Base-by-base conservation (phyloP, 1,140 invertebrate species). In the Andricus grossulariae region DNA sequence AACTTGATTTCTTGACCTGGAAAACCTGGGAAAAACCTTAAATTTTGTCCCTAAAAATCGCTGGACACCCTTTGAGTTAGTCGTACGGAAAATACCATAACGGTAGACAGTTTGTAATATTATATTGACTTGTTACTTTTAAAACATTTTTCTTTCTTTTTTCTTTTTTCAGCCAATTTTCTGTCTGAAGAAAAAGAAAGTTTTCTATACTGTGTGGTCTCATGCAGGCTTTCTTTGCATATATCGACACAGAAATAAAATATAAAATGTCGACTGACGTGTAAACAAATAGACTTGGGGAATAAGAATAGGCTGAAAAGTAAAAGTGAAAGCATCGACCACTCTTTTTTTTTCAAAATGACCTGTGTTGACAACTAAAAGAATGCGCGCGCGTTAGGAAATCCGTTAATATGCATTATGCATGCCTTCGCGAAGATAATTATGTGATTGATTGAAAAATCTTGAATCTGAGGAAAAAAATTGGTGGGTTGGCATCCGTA, bases 181-280 rank as follows among this genome's bases (percentile, higher is more conserved):
- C 6, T 45, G n/a, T 66, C 25, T 32, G 57, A 12, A 25, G 60
- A 16, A 66, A 66, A 66, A 66, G 60, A 66, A 66, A 66, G 60
- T 66, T 66, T n/a, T n/a, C 39, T 39, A n/a, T 66, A 32, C n/a
- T 25, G 25, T 32, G 60, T 32, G 60, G 60, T 39, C 8, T 32
- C 32, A n/a, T 66, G 60, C n/a, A 66, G 32, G 39, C 60, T 66
- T 66, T 66, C 32, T 66, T 66, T 66, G 39, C 39, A 66, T 39
- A 39, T 66, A 66, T 39, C 21, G 32, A 66, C 60, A 66, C 39
- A 66, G 25, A 32, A 25, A 32, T 66, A 66, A 66, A 32, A 39
- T 66, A 66, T 66, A 66, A 66, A 66, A 66, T 66, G 60, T 66
- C 60, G 32, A 66, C 32, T 32, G 60, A 66, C 60, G 39, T 21